Conservation (phyloP, 2,113 vertebrate species). For the Acinonyx jubatus region DNA sequence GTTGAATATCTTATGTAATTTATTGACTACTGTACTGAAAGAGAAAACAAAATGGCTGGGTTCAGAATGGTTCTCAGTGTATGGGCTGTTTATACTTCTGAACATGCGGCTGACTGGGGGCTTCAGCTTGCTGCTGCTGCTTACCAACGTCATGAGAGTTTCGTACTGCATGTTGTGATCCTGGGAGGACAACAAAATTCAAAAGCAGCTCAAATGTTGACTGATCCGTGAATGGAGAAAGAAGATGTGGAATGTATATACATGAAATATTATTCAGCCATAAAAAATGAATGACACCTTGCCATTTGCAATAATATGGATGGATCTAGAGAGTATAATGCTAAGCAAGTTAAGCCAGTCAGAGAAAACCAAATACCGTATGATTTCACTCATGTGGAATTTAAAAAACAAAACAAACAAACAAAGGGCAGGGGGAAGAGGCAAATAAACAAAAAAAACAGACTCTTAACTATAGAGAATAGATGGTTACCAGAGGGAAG, state of each 20-base stretch:
- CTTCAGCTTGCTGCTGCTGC: background rate
- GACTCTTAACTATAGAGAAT: background rate
- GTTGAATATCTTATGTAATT: background rate
- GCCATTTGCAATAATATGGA: background rate
- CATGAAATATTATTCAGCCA: background rate
- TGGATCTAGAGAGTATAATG: background rate
- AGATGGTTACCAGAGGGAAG: background rate
- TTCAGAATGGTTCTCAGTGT: background rate
- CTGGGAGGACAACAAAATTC: background rate
- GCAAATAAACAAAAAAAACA: background rate
- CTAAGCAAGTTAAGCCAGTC: background rate
- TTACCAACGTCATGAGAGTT: background rate
- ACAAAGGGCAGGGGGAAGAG: background rate
- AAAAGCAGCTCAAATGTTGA: background rate
- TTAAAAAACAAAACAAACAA: background rate
- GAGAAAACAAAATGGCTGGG: background rate
- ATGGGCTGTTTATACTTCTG: background rate
- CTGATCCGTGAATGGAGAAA: background rate
- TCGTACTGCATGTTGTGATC: background rate
- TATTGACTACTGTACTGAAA: background rate
- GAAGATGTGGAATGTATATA: background rate
- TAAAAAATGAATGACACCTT: background rate
- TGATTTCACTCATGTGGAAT: background rate
- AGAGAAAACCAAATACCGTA: background rate
- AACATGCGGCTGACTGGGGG: background rate